These are phyloP conservation scores for Oryzaephilus surinamensis DNA, from an alignment of 1,140 invertebrate species.

Conservation along the genomic window DNA sequence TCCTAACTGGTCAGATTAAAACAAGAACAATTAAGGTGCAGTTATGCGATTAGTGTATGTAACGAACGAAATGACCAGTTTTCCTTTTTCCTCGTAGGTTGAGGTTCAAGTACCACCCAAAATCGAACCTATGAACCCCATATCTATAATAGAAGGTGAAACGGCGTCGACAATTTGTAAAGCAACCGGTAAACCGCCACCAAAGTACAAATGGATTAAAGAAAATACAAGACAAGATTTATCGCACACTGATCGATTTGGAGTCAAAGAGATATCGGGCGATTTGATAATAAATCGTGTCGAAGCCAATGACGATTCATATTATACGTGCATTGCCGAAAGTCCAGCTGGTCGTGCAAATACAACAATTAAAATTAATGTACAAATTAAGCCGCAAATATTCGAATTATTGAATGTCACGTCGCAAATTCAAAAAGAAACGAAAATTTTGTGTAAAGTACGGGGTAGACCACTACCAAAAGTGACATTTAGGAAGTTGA, in stretches of 20 bases:
- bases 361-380: constrained; percentile 50
- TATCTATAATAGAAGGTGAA: constrained; percentile 69
- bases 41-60: neutral
- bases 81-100: constrained; percentile 22
- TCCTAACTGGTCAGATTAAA: constrained; percentile 63
- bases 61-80: too few relatives aligned
- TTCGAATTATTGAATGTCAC: constrained; percentile 67
- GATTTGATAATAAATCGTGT: constrained; percentile 65
- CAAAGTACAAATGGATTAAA: constrained; percentile 71
- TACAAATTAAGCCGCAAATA: constrained; percentile 69
- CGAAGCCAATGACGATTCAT: constrained; percentile 63
- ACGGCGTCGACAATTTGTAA: constrained; percentile 60
- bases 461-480: constrained; percentile 65
- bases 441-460: constrained; percentile 61
- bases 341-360: constrained; percentile 68
- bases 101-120: constrained; percentile 69
- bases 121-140: constrained; percentile 47
- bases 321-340: constrained; percentile 70
- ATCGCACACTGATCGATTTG: constrained; percentile 56
- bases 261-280: constrained; percentile 56
- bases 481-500: constrained; percentile 60
- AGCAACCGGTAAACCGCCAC: constrained; percentile 71
- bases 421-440: constrained; percentile 33
- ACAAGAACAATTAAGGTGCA: constrained; percentile 67
- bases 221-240: constrained; percentile 53